A percentile compares a stretch with the other conserved stretches of the same genome.
Evolutionary conservation across 2,888 invertebrate species (phyloP).

Genomic region (Mallateleia sp.): DNA sequence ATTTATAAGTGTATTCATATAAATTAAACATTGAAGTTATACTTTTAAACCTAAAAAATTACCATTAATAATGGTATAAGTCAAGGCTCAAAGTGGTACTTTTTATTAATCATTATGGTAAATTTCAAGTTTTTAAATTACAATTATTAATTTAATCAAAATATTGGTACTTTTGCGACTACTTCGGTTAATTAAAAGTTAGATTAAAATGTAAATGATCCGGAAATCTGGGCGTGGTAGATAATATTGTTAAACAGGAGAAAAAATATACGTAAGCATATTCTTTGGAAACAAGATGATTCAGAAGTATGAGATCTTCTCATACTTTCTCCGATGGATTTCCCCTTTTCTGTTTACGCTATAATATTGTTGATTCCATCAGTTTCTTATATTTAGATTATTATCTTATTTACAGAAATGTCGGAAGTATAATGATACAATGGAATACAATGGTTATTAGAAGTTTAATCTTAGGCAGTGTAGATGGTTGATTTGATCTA

Average conservation of each 20-base stretch:
- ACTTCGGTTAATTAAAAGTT: constrained; percentile 38
- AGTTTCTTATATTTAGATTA: constrained; percentile 25
- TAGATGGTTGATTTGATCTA: background rate
- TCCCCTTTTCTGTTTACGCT: constrained; percentile 39
- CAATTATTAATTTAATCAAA: no score
- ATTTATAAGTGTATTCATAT: no score
- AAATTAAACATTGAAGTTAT: no score
- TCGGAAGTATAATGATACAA: constrained; percentile 36
- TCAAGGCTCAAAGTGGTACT: no score
- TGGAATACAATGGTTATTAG: background rate
- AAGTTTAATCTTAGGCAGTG: background rate
- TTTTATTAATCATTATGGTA: no score
- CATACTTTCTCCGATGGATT: constrained; percentile 67
- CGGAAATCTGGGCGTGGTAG: constrained; percentile 59
- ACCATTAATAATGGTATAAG: no score
- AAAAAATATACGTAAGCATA: constrained; percentile 39
- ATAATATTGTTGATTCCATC: constrained; percentile 40
- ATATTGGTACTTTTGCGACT: no score
- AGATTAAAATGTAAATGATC: constrained; percentile 50
- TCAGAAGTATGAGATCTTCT: constrained; percentile 47
- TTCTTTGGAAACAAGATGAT: constrained; percentile 25
- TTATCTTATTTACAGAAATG: constrained; percentile 40
- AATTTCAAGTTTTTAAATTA: no score
- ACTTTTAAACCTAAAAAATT: no score
- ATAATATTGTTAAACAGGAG: constrained; percentile 47